Percentiles rank a stretch among this genome's conserved stretches.
Conservation (phyloP, 2,113 vertebrate species). For the Nerophis ophidion region DNA sequence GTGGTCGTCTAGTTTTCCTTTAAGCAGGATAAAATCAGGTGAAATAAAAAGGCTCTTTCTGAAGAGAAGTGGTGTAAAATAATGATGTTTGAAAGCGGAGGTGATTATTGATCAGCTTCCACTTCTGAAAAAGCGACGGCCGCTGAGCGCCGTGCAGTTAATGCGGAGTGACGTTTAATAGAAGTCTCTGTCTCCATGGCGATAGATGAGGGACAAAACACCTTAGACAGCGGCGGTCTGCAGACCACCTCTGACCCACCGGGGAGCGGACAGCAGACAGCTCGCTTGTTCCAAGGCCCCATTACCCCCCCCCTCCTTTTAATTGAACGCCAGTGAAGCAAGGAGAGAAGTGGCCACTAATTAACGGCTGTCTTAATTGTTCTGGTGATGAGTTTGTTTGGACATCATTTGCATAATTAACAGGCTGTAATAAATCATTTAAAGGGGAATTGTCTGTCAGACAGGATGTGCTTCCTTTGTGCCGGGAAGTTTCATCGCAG, state of each 20-base stretch:
- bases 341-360: constrained; percentile 88
- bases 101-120: constrained; percentile 36
- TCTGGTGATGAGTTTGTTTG: constrained; percentile 99
- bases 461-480: constrained; percentile 71
- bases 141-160: constrained; percentile 51
- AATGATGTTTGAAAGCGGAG: neutral
- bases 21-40: too few species aligned
- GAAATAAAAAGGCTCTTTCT: too few species aligned
- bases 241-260: constrained; percentile 49
- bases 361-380: constrained; percentile 99
- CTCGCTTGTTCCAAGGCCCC: constrained; percentile 65
- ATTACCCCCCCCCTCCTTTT: constrained; percentile 57
- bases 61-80: too few species aligned
- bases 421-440: constrained; percentile 99
- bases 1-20: too few species aligned
- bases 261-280: constrained; percentile 46
- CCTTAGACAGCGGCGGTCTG: constrained; percentile 42
- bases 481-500: constrained; percentile 62
- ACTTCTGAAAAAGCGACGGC: constrained; percentile 47
- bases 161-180: constrained; percentile 53
- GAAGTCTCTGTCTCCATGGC: constrained; percentile 52
- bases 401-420: constrained; percentile 99
- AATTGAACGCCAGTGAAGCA: constrained; percentile 99
- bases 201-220: constrained; percentile 52
- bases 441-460: constrained; percentile 98